These are phyloP conservation scores for Taeniopygia guttata DNA, from an alignment of 2,797 vertebrate genomes.

Conservation along the genomic window DNA sequence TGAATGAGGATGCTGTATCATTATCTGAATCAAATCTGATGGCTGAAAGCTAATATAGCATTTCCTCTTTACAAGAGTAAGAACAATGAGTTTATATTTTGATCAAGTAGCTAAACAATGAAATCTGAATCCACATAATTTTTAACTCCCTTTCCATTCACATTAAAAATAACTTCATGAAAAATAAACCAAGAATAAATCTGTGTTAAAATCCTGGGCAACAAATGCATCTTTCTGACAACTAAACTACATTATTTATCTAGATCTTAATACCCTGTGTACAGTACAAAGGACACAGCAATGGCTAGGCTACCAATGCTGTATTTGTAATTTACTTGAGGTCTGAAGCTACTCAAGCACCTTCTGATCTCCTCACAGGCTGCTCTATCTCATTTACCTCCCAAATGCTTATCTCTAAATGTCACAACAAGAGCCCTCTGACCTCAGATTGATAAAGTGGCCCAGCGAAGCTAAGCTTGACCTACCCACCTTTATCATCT, in stretches of 20 bases:
- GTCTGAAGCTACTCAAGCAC: not conserved
- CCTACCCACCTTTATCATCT: not conserved
- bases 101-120: slow-evolving; percentile 45
- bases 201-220: not conserved
- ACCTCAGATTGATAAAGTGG: not conserved
- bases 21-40: slow-evolving; percentile 48
- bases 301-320: not conserved
- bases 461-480: not conserved
- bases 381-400: slow-evolving; percentile 25
- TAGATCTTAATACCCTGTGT: not conserved
- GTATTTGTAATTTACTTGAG: not conserved
- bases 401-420: slow-evolving; percentile 16
- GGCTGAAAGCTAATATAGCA: slow-evolving; percentile 13
- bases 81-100: slow-evolving; percentile 36
- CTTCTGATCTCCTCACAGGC: not conserved
- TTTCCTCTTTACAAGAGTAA: not conserved
- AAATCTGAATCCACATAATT: slow-evolving; percentile 45
- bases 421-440: not conserved
- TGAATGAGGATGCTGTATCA: slow-evolving; percentile 40
- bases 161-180: slow-evolving; percentile 15
- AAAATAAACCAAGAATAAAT: slow-evolving; percentile 41
- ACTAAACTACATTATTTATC: not conserved
- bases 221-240: slow-evolving; percentile 13
- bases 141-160: slow-evolving; percentile 30
- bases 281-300: not conserved